Evolutionary conservation across 2,888 invertebrate genomes (phyloP), one percentile per base, ranked within the genome.

Genomic region (Xiphydria camelus): DNA sequence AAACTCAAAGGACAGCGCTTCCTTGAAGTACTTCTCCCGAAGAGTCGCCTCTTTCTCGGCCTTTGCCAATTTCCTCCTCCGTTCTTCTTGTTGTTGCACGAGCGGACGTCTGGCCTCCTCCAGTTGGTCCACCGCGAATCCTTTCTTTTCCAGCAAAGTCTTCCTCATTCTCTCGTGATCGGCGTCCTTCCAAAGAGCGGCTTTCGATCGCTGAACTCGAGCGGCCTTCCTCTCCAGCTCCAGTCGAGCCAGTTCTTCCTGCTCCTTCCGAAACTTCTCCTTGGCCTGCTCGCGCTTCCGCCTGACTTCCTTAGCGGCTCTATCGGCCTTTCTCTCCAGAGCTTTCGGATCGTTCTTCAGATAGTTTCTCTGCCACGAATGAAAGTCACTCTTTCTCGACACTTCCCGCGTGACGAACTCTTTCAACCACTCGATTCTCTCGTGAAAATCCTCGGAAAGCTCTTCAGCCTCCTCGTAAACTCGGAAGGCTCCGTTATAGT

Each of bases 401-500:
- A 56, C 45, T 37, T 71, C 71, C 2, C 62, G 48, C 56, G 57
- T 58, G 0, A 56, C 53, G 20, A 64, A 73, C 23, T 67, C 60
- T 37, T 59, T 60, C 42, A 72, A 62, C 71, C 70, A 69, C 20
- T 67, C 63, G 44, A 66, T 45, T 22, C 66, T 60, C 23, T 52
- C 56, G 3, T 45, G 35, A 15, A 51, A 47, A 3, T 58, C 55
- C 1, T 49, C 14, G 68, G 79, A 78, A 61, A 81, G 82, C 60
- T 79, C 78, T 6, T 75, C 73, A 0, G 84, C 83, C 46, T 82
- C 67, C 33, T 79, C 70, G 59, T 84, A 83, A 75, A 86, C 79
- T 54, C 83, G 78, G 42, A 87, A 82, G 4, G 83, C 81, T 25
- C 87, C 87, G 55, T 83, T 83, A 18, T 78, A 77, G 63, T 88